phyloP scores from a whole-genome alignment of 2,888 invertebrate genomes.

The Cephalotes varians region DNA sequence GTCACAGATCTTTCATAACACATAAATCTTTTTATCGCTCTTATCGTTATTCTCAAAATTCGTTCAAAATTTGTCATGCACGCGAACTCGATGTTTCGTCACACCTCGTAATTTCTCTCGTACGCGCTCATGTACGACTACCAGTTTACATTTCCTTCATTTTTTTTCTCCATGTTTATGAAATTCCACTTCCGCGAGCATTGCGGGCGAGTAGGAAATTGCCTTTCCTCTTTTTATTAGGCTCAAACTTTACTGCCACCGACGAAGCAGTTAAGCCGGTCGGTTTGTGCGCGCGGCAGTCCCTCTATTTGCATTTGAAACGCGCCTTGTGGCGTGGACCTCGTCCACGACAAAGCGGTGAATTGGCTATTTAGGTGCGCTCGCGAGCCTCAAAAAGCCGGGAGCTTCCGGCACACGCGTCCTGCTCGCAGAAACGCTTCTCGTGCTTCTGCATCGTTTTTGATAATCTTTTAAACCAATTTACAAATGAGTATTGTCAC shows the following conservation, averaged over 20 bases:
- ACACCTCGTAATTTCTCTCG: conserved; percentile 10
- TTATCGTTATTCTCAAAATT: not conserved
- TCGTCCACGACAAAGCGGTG: conserved; percentile 38
- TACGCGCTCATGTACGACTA: not conserved
- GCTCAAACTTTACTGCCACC: conserved; percentile 53
- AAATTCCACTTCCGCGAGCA: conserved; percentile 46
- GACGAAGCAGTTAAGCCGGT: conserved; percentile 55
- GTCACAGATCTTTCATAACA: not conserved
- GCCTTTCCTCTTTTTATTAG: conserved; percentile 47
- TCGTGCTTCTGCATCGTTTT: not conserved
- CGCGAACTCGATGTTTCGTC: not conserved
- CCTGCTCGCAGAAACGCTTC: not conserved
- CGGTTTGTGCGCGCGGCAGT: conserved; percentile 59
- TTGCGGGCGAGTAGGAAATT: conserved; percentile 47
- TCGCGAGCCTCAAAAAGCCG: conserved; percentile 28
- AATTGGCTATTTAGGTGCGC: conserved; percentile 50
- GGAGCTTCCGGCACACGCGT: conserved; percentile 54
- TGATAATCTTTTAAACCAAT: not conserved
- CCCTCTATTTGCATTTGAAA: conserved; percentile 71
- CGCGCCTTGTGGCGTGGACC: conserved; percentile 50
- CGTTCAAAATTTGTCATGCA: conserved; percentile 8
- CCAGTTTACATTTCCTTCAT: conserved; percentile 20
- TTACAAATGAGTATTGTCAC: conserved; percentile 13
- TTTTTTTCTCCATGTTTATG: conserved; percentile 43
- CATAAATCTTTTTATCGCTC: not conserved